Evolutionary conservation across 1,140 invertebrate genomes (phyloP).

Genomic region (Megathymus violae): DNA sequence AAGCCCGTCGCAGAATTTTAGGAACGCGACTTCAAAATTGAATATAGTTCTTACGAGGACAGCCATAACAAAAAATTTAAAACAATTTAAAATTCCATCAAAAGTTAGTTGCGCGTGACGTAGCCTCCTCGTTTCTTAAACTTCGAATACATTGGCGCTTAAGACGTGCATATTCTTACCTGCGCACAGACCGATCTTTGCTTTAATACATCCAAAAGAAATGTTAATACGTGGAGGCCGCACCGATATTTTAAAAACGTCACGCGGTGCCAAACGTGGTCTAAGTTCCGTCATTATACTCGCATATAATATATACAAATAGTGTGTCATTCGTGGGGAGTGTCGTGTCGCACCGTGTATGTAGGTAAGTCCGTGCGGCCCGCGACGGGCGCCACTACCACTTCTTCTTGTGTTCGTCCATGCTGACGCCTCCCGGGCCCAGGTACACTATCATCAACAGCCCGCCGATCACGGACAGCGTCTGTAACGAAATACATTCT

Average conservation of each 20-base stretch:
- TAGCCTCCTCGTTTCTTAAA: neutral
- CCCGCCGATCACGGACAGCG: slow-evolving; percentile 98
- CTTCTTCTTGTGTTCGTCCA: slow-evolving; percentile 99
- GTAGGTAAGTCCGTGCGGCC: neutral
- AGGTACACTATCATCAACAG: slow-evolving; percentile 99
- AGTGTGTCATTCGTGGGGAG: slow-evolving; percentile 14
- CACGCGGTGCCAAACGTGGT: neutral
- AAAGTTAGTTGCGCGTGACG: neutral
- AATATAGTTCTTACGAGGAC: neutral
- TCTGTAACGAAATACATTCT: slow-evolving; percentile 87
- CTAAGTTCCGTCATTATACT: slow-evolving; percentile 3
- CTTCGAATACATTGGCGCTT: neutral
- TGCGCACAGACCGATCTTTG: no score
- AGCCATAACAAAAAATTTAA: neutral
- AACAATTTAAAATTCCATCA: neutral
- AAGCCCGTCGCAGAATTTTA: neutral
- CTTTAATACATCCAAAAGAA: no score
- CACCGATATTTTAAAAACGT: neutral
- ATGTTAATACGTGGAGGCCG: neutral
- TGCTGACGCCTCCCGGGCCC: slow-evolving; percentile 98
- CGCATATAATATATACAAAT: slow-evolving; percentile 34
- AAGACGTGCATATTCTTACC: no score
- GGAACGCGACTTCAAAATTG: slow-evolving; percentile 1
- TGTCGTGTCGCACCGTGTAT: slow-evolving; percentile 16
- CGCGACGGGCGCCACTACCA: slow-evolving; percentile 87